Base-by-base conservation (phyloP, 2,888 invertebrate genomes). In the Apamea anceps region DNA sequence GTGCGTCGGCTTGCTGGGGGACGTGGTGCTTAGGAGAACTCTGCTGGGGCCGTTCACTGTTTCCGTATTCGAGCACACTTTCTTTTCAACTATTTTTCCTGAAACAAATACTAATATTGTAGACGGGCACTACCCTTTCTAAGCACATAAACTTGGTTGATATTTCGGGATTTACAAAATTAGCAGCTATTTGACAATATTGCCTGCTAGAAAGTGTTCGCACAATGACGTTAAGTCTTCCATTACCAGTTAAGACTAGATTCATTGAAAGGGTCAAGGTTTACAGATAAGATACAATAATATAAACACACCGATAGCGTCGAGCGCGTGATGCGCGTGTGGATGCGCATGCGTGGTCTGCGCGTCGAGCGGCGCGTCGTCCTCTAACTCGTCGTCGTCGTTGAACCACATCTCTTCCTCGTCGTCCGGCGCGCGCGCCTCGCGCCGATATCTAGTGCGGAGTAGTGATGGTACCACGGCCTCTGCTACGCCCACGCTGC, bases 371-470 rank as follows among this genome's bases (percentile, higher is more conserved):
- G 94, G 97, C 93, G 98, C 97, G 84, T 98, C 98, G 92, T 99
- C 99, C 84, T 99, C 98, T 86, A 98, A 98, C 93, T 99, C 99
- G 93, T 99, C 99, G 88, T 99, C 99, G 91, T 99, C 99, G 93
- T 99, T 99, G 96, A 99, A 99, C 99, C 99, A 99, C 98, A 99
- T 99, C 96, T 99, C 99, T 93, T 99, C 99, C 91, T 99, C 99
- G 93, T 99, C 99, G 88, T 99, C 99, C 91, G 99, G 97, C 94
- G 99, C 98, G 78, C 99, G 97, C 90, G 99, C 99, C 96, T 99
- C 99, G 85, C 99, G 98, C 85, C 99, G 97, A 96, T 98, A 99
- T 88, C 99, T 98, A 93, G 96, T 94, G 88, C 99, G 97, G 89
- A 99, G 97, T 91, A 99, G 98, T 80, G 99, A 98, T 77, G 98